Percentiles rank a stretch among this genome's conserved stretches.
Evolutionary conservation across 2,888 invertebrate species (phyloP).

Genomic region (Linnaemya vulpina): DNA sequence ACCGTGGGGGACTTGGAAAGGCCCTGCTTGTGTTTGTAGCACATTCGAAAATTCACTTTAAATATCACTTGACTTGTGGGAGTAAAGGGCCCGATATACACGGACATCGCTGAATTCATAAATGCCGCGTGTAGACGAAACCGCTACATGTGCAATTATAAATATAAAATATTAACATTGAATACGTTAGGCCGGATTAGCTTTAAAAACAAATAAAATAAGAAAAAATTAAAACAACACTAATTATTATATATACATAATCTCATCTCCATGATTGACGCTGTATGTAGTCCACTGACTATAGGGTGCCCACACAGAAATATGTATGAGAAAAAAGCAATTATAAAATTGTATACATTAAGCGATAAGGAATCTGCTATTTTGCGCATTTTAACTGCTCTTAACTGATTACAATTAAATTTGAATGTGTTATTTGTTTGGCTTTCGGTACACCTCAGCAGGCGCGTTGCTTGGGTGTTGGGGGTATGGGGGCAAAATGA

Average conservation of each 20-base stretch:
- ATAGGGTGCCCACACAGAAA: not conserved
- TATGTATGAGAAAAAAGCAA: not conserved
- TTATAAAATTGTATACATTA: conserved; percentile 10
- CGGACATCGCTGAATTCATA: too few relatives aligned
- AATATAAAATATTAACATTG: too few relatives aligned
- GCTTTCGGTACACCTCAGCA: not conserved
- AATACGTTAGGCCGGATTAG: too few relatives aligned
- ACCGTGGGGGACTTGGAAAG: not conserved
- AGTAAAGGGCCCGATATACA: too few relatives aligned
- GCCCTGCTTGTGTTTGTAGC: not conserved
- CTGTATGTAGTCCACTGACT: not conserved
- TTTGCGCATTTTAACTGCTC: conserved; percentile 59
- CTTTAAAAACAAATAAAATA: too few relatives aligned
- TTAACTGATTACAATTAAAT: conserved; percentile 51
- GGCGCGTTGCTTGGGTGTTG: not conserved
- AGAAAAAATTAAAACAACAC: too few relatives aligned
- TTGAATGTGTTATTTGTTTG: conserved; percentile 19
- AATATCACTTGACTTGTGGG: too few relatives aligned
- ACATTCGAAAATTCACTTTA: too few relatives aligned
- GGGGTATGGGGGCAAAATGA: conserved; percentile 1
- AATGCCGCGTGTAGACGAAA: too few relatives aligned
- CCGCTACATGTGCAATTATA: too few relatives aligned
- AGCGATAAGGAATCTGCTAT: conserved; percentile 60
- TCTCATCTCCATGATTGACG: not conserved
- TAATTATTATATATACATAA: too few relatives aligned